A percentile compares a stretch with the other conserved stretches of the same genome.
These are phyloP conservation scores for Laupala kohalensis DNA, from an alignment of 1,140 invertebrate species.

Conservation along the genomic window DNA sequence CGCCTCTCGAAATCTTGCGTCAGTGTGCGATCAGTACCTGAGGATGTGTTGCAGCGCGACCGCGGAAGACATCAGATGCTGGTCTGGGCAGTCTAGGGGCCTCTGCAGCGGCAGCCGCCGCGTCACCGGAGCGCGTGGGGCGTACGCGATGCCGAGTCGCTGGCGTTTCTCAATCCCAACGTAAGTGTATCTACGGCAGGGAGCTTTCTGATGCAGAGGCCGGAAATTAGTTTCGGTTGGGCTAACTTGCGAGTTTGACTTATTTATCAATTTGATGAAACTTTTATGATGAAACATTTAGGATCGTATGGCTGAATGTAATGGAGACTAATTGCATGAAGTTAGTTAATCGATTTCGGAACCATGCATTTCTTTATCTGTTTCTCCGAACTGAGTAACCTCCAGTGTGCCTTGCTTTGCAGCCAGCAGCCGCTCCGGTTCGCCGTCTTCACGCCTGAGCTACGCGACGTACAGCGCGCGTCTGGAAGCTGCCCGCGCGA, in stretches of 20 bases:
- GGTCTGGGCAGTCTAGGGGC: slow-evolving; percentile 26
- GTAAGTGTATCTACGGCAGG: no score
- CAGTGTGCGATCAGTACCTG: not conserved
- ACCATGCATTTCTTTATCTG: no score
- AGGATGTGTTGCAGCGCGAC: slow-evolving; percentile 37
- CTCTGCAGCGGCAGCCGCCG: slow-evolving; percentile 24
- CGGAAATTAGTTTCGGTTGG: no score
- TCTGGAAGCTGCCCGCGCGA: not conserved
- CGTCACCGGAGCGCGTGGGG: slow-evolving; percentile 48
- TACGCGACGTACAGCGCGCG: slow-evolving; percentile 48
- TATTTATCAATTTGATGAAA: no score
- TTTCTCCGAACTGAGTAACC: no score
- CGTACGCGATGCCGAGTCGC: slow-evolving; percentile 45
- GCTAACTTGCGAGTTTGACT: no score
- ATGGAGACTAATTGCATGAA: no score
- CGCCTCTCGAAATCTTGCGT: not conserved
- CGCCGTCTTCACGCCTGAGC: slow-evolving; percentile 65
- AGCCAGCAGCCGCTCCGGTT: slow-evolving; percentile 75
- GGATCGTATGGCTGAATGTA: no score
- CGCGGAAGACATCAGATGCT: slow-evolving; percentile 39
- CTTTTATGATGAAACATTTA: no score
- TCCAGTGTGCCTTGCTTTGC: no score
- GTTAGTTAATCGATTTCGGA: no score
- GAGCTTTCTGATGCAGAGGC: no score
- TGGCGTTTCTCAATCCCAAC: slow-evolving; percentile 80